Conservation (phyloP, 2,797 vertebrate species). For the Myotis findleyi region DNA sequence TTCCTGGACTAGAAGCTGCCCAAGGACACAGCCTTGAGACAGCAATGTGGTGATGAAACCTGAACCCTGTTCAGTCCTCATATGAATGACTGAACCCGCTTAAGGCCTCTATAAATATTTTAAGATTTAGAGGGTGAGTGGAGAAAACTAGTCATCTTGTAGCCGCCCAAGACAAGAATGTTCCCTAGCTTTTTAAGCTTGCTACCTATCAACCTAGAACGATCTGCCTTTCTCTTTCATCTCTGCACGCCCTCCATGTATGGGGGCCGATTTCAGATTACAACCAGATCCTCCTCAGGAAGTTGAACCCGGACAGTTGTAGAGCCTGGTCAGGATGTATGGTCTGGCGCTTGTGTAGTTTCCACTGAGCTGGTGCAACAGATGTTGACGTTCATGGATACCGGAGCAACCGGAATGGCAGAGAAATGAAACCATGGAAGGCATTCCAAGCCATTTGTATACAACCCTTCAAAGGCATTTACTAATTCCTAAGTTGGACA, state of each 20-base stretch:
- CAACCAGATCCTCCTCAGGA: not conserved
- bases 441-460: not conserved
- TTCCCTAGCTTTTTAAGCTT: not conserved
- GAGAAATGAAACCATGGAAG: not conserved
- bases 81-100: not conserved
- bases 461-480: not conserved
- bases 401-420: not conserved
- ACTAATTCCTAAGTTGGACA: not conserved
- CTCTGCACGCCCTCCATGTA: not conserved
- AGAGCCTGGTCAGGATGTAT: not conserved
- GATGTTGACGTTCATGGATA: no score
- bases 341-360: not conserved
- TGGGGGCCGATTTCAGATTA: not conserved
- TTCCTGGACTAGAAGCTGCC: not conserved
- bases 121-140: not conserved
- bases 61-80: not conserved
- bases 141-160: not conserved
- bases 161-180: not conserved
- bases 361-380: not conserved
- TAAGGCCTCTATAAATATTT: not conserved
- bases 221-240: not conserved
- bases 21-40: not conserved
- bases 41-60: not conserved
- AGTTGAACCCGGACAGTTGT: not conserved
- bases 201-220: not conserved